Evolutionary conservation across 2,797 vertebrate genomes (phyloP), one percentile per base, ranked within the genome.

Genomic region (Etheostoma nigrum): DNA sequence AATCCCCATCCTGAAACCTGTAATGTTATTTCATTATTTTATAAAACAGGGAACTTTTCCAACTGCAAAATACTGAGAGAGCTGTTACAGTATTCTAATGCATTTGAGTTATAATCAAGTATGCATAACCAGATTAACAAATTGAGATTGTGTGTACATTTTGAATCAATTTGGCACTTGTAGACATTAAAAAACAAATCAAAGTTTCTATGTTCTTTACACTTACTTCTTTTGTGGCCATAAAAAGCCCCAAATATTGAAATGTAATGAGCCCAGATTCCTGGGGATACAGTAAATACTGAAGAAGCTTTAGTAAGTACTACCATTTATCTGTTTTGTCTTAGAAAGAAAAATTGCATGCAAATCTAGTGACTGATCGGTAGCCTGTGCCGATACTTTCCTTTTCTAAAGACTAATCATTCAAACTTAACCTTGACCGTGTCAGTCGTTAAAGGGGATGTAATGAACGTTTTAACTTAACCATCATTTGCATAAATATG

Each of bases 331-430:
- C 40, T 7, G n/a, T 6, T 63, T 45, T 74, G 61, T 57, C 19
- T 55, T 3, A 18, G 9, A 18, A 53, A 49, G 16, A 14, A 44
- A 36, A 75, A 60, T 14, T 60, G 3, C 14, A 40, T 66, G 21
- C 6, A 52, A 42, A 75, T 63, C 15, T 13, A 19, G 8, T 25
- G 23, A 65, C 30, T 44, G 4, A 4, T 11, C 1, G 0, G 7
- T 40, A 4, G 0, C 4, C 10, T 49, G 6, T 40, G 42, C 2
- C 0, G 0, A 27, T 47, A 54, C 7, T 59, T 47, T 47, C 21
- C 45, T 54, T 59, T 16, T 55, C 51, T 36, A 59, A 73, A 69
- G 33, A 44, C 47, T 45, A 19, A 60, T 58, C 30, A 69, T 69
- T 18, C 25, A 55, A 74, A 40, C 2, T 42, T 58, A 47, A 68